Base-by-base conservation (phyloP, 2,797 vertebrate genomes). In the Cichlasoma orientale region DNA sequence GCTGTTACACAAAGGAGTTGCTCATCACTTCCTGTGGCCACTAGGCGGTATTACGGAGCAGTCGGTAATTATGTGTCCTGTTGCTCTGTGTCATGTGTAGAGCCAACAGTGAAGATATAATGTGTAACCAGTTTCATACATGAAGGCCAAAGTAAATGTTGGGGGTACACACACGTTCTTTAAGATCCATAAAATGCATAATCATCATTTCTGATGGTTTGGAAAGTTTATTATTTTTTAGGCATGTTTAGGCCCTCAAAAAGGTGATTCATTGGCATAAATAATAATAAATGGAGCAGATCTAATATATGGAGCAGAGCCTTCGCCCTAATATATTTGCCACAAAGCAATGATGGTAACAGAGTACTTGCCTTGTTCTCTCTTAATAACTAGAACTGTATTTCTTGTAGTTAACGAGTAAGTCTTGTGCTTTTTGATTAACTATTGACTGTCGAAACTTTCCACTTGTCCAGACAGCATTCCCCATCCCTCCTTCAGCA, bases 331-430 rank as follows among this genome's bases (percentile, higher is more conserved):
- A 10, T 47, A 50, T 50, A 5, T 68, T 52, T 61, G 56, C 38
- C 1, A 47, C 9, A 19, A 63, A 38, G 18, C 6, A 38, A 4
- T 33, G n/a, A 4, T 36, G 13, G 41, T 57, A 25, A 33, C 14
- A 38, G 59, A 36, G 21, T 33, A 31, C 56, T 75, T 31, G 72
- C 56, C 56, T 74, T 61, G n/a, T 56, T 79, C 55, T 76, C 47
- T 44, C 81, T 87, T 89, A 90, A 90, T 92, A 69, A 89, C 8
- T 36, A 86, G 84, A 87, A 88, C 80, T 61, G 8, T 71, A 82
- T 78, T 82, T 88, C 63, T 58, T 23, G 56, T 61, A 21, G 66
- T 14, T 6, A 41, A 55, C 31, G 44, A 25, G 11, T 74, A 53
- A n/a, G 27, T 10, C 41, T 8, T 55, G 31, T 61, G 29, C 56